A percentile compares a stretch with the other conserved stretches of the same genome.
phyloP scores from a whole-genome alignment of 2,888 invertebrate genomes.

The Xestia ashworthii region DNA sequence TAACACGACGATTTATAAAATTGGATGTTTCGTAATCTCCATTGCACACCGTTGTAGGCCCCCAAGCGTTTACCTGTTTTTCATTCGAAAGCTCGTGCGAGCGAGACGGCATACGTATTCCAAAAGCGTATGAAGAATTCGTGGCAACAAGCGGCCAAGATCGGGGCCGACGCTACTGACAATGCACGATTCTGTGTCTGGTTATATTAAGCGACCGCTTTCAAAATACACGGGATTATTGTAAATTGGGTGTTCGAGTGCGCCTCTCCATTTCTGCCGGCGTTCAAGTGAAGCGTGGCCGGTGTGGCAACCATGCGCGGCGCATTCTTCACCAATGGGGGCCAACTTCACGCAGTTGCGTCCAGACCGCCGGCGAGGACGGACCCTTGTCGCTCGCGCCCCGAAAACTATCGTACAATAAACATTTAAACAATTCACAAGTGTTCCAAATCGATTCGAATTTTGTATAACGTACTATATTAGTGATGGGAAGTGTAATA shows the following conservation, averaged over 20 bases:
- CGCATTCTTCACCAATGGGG: conserved; percentile 89
- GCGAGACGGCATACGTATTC: conserved; percentile 82
- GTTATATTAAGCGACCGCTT: conserved; percentile 85
- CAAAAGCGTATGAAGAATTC: conserved; percentile 84
- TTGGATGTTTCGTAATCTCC: conserved; percentile 72
- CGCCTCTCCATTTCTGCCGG: conserved; percentile 82
- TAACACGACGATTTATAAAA: conserved; percentile 74
- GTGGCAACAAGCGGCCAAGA: conserved; percentile 83
- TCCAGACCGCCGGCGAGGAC: conserved; percentile 79
- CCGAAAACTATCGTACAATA: conserved; percentile 85
- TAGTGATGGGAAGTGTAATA: conserved; percentile 83
- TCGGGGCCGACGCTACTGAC: conserved; percentile 88
- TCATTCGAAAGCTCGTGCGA: conserved; percentile 82
- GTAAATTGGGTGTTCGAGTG: conserved; percentile 76
- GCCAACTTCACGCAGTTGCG: conserved; percentile 89
- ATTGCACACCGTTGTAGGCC: conserved; percentile 78
- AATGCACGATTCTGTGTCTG: conserved; percentile 89
- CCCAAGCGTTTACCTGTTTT: conserved; percentile 86
- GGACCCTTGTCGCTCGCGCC: conserved; percentile 81
- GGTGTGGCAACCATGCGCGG: conserved; percentile 90
- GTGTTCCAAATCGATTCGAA: conserved; percentile 80
- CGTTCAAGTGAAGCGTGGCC: conserved; percentile 83
- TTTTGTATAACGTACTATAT: conserved; percentile 70
- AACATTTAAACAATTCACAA: conserved; percentile 84
- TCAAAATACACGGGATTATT: conserved; percentile 76